phyloP scores from a whole-genome alignment of 2,797 vertebrate genomes.

The Poecilia wingei region DNA sequence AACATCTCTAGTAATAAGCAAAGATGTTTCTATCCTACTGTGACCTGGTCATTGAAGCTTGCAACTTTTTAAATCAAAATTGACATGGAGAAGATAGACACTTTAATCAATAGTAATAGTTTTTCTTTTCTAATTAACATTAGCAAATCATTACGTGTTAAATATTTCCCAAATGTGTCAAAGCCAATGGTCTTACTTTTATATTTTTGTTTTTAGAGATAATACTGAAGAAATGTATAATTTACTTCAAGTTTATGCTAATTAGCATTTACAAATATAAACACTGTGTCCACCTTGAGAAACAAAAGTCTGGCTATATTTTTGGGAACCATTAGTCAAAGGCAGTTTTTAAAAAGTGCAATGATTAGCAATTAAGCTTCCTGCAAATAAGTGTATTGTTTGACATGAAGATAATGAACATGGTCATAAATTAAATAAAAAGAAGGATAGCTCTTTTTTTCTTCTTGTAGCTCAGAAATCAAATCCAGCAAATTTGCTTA shows the following conservation, averaged over 20 bases:
- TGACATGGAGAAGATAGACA: neutral
- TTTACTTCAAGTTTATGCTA: neutral
- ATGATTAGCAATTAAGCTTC: neutral
- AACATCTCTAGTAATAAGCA: neutral
- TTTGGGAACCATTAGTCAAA: neutral
- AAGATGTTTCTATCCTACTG: neutral
- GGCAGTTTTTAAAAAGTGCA: neutral
- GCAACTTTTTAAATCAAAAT: neutral
- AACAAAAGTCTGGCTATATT: neutral
- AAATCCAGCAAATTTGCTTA: constrained; percentile 21
- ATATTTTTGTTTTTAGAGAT: neutral
- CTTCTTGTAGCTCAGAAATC: constrained; percentile 11
- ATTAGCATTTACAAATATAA: neutral
- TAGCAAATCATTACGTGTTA: neutral
- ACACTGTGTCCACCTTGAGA: neutral
- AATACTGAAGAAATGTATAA: neutral
- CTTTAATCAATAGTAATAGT: neutral
- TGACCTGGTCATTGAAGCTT: neutral
- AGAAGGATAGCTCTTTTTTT: neutral
- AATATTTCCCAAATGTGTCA: neutral
- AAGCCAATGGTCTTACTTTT: neutral
- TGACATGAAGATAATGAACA: neutral
- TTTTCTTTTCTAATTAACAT: neutral
- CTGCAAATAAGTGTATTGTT: neutral
- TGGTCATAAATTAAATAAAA: neutral